These are phyloP conservation scores for Halocynthia roretzi DNA, from an alignment of 23 tunicate species.

Conservation along the genomic window DNA sequence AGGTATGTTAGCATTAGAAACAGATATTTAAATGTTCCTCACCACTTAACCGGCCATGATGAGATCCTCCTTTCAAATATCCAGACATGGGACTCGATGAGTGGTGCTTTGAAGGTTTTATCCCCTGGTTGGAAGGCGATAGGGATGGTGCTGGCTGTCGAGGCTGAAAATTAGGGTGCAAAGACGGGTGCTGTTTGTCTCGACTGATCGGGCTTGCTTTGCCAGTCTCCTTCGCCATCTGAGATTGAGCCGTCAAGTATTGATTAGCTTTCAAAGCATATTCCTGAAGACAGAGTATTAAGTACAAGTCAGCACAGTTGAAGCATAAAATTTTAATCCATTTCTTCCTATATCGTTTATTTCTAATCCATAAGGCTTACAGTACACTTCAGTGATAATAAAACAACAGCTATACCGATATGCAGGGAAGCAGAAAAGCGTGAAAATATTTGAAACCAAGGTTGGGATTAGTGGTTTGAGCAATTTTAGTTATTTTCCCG, in stretches of 20 bases:
- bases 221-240: conserved; percentile 3
- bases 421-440: too few species aligned
- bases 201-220: conserved; percentile 13
- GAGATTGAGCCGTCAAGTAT: conserved; percentile 13
- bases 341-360: background rate
- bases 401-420: too few species aligned
- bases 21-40: too few species aligned
- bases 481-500: too few species aligned
- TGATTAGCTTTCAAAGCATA: conserved; percentile 6
- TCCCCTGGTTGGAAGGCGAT: conserved; percentile 14
- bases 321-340: background rate
- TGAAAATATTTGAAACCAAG: too few species aligned
- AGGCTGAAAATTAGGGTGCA: background rate
- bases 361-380: too few species aligned
- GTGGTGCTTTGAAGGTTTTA: conserved; percentile 7
- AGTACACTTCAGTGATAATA: too few species aligned
- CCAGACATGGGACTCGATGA: too few species aligned
- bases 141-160: background rate
- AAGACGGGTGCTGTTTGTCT: background rate
- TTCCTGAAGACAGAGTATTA: background rate
- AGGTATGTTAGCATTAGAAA: too few species aligned
- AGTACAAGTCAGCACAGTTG: background rate
- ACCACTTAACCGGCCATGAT: too few species aligned
- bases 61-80: too few species aligned
- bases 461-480: too few species aligned